Percentiles rank a stretch among this genome's conserved stretches.
Conservation (phyloP, 2,113 vertebrate species). For the Glaucomys volans region DNA sequence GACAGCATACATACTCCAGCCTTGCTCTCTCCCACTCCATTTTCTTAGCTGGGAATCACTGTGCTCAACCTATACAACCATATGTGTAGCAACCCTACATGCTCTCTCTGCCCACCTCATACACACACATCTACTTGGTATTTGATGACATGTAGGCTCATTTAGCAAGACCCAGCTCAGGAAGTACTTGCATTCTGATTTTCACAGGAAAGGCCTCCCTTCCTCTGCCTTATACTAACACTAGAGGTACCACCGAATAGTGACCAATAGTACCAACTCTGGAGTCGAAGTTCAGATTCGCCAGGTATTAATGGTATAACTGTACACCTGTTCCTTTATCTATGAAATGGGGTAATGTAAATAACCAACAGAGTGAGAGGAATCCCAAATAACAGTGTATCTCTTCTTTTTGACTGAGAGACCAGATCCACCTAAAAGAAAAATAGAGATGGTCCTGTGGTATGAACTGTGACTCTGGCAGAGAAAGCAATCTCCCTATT, state of each 20-base stretch:
- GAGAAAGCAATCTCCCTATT: background rate
- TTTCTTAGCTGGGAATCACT: background rate
- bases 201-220: background rate
- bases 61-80: background rate
- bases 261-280: background rate
- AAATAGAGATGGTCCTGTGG: background rate
- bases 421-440: background rate
- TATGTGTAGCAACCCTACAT: background rate
- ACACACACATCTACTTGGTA: background rate
- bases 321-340: background rate
- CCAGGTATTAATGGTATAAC: background rate
- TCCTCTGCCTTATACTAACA: background rate
- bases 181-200: background rate
- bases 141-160: background rate
- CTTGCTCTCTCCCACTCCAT: no score
- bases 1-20: background rate
- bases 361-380: background rate
- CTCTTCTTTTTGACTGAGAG: background rate
- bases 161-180: background rate
- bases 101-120: no score
- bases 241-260: background rate
- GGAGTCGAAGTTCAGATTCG: background rate
- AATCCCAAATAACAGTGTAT: background rate
- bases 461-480: background rate
- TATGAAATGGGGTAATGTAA: background rate